Evolutionary conservation across 2,888 invertebrate genomes (phyloP), one percentile per base, ranked within the genome.

Genomic region (Philopedon plagiatum): DNA sequence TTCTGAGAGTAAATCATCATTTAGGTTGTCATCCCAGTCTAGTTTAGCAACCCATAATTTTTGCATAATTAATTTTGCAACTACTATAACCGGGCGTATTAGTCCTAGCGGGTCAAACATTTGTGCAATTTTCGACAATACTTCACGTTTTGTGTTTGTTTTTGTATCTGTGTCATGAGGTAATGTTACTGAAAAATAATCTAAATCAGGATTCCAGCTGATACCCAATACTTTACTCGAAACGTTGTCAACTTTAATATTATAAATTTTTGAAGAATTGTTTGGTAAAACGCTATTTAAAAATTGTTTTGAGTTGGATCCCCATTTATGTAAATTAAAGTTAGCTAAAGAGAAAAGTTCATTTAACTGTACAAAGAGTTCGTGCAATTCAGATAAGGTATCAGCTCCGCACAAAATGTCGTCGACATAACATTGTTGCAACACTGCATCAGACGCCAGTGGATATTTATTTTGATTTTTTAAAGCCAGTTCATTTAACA

Each of bases 31-130:
- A 60, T 76, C 73, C 73, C 76, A 76, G 21, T 60, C 58, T 0
- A 70, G 5, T 61, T 74, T 61, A 1, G 9, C 3, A 32, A 51
- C 4, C 76, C 73, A 75, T 2, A 75, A 23, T 62, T 67, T 60
- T 44, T 75, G 71, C 76, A 76, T 76, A 1, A 73, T 41, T 8
- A 76, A 49, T 65, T 76, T 75, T 19, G 34, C 72, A 4, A 41
- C 19, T 8, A 76, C 67, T 32, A 73, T 61, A 5, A 74, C 64
- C 5, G 73, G 76, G 13, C 56, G 60, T 51, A 75, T 61, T 1
- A 75, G 15, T 1, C 76, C 76, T 23, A 74, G 21, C 9, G 74
- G 69, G 57, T 75, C 71, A 34, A 61, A 75, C 13, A 68, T 65
- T 49, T 65, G 62, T 8, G 54, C 15, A 9, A 71, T 54, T 18